Percentiles rank a stretch among this genome's conserved stretches.
Conservation (phyloP, 2,113 vertebrate genomes). For the Nematolebias whitei region DNA sequence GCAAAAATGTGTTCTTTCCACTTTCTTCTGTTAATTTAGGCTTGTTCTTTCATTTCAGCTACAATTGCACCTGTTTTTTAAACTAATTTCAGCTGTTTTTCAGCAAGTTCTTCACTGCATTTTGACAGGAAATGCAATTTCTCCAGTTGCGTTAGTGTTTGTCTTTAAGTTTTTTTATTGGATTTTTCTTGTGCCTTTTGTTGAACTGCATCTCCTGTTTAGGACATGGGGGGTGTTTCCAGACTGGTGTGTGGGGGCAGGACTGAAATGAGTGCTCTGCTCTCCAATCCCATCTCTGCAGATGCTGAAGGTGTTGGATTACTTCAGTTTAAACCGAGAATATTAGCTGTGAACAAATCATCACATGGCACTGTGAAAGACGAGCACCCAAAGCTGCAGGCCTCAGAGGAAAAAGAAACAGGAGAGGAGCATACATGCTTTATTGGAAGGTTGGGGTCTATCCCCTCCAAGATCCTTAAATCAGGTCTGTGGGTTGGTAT, state of each 20-base stretch:
- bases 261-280: conserved; percentile 59
- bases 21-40: no score
- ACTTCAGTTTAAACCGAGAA: conserved; percentile 76
- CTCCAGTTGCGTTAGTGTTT: no score
- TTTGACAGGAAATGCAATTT: no score
- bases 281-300: conserved; percentile 76
- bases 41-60: no score
- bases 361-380: conserved; percentile 48
- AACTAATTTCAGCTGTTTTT: no score
- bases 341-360: conserved; percentile 76
- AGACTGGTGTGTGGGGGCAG: conserved; percentile 20
- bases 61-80: no score
- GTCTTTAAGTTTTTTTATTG: no score
- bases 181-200: conserved; percentile 60
- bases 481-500: conserved; percentile 35
- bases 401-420: conserved; percentile 52
- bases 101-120: no score
- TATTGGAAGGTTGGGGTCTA: conserved; percentile 21
- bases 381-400: conserved; percentile 36
- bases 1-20: no score
- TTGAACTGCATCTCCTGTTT: conserved; percentile 51
- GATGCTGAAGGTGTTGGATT: conserved; percentile 74
- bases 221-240: conserved; percentile 37
- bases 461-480: conserved; percentile 45
- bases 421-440: conserved; percentile 20